These are phyloP conservation scores for Onychomys leucogaster DNA, from an alignment of 2,797 vertebrate genomes.

Conservation along the genomic window DNA sequence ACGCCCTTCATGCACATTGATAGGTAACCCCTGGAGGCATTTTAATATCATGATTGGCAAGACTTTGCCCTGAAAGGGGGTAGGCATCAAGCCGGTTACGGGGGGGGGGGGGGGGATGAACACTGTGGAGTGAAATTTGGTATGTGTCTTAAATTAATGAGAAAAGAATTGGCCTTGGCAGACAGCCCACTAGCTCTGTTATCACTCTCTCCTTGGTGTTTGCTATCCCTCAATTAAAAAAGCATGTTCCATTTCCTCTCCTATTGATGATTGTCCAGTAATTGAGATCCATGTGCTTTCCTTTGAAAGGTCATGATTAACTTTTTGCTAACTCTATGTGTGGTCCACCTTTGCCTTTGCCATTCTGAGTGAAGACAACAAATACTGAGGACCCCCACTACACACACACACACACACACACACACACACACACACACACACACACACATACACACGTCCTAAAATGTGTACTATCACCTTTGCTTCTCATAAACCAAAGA, in stretches of 20 bases:
- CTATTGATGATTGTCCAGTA: slow-evolving; percentile 74
- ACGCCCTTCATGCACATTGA: slow-evolving; percentile 22
- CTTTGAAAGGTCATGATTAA: slow-evolving; percentile 78
- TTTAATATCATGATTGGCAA: slow-evolving; percentile 43
- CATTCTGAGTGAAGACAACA: slow-evolving; percentile 36
- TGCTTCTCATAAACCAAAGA: slow-evolving; percentile 59
- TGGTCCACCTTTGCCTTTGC: slow-evolving; percentile 52
- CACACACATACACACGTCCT: background rate
- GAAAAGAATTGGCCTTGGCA: slow-evolving; percentile 66
- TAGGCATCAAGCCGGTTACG: background rate
- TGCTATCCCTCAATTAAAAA: slow-evolving; percentile 77
- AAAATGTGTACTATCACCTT: slow-evolving; percentile 26
- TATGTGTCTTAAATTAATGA: slow-evolving; percentile 63
- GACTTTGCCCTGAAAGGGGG: background rate
- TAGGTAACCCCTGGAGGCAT: background rate
- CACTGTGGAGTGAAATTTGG: background rate
- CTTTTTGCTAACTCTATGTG: slow-evolving; percentile 69
- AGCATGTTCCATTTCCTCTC: slow-evolving; percentile 67
- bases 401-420: background rate
- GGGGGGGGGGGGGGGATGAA: background rate
- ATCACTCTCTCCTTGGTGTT: slow-evolving; percentile 66
- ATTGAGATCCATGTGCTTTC: slow-evolving; percentile 68
- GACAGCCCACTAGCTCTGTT: slow-evolving; percentile 27
- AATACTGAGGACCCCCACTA: slow-evolving; percentile 7
- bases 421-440: background rate